Base-by-base conservation (phyloP, 1,140 invertebrate genomes). In the Paramacrobiotus metropolitanus region DNA sequence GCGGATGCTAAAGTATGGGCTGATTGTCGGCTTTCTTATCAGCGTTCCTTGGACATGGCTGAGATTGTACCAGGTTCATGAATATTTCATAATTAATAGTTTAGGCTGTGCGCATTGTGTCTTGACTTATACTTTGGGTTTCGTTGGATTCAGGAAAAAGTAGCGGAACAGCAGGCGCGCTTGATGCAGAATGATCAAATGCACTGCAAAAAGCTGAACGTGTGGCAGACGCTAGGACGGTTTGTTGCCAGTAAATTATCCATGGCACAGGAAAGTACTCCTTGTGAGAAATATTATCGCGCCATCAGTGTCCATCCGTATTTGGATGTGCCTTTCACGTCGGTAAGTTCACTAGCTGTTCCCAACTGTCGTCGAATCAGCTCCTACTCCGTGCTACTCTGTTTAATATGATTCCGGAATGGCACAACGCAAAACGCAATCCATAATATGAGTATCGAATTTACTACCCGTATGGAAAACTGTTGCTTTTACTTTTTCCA, bases 41-140 rank as follows among this genome's bases (percentile, higher is more conserved):
- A 55, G 48, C 24, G 15, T 55, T 24, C 48, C 48, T 55, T 55
- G 48, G 48, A 55, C 48, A 4, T 55, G 48, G 48, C 28, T 20
- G 15, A 15, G 48, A 20, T 24, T 55, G 15, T 55, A 55, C 24
- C 48, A 55, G 48, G 48, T 55, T 20, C 15, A 55, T 9, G 28
- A 4, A 55, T 15, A 20, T 24, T 15, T 28, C 48, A 24, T 15
- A 15, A 55, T 24, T 15, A 9, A 9, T 15, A 55, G 4, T 20
- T 55, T 15, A 15, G 9, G 15, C 15, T 20, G 9, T 55, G 15
- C 34, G 34, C n/a, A n/a, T n/a, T 15, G n/a, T 40, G 34, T 9
- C 9, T 40, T 40, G n/a, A 15, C 9, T 9, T 9, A 40, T 55
- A 4, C 4, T 55, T 9, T 9, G 4, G 24, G 15, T 15, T 55